Base-by-base conservation (phyloP, 2,888 invertebrate species). In the Balanococcus diminutus region DNA sequence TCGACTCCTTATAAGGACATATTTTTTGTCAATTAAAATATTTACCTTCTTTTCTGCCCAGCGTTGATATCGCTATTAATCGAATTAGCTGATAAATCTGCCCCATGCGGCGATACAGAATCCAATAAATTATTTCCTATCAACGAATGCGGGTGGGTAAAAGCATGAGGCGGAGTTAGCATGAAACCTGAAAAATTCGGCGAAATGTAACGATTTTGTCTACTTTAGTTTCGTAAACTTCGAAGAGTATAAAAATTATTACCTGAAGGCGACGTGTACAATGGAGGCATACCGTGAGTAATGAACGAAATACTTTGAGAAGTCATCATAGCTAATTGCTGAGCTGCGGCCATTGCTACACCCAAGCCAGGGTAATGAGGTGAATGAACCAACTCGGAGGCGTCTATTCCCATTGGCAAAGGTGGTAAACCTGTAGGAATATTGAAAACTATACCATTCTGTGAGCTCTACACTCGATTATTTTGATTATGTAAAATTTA, bases 241-340 rank as follows among this genome's bases (percentile, higher is more conserved):
- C 84, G 28, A 88, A 86, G n/a, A 87, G 87, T 86, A 88, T 88
- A 28, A 87, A 87, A 56, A 88, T 79, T 36, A 86, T 87, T 86
- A 88, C 89, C 89, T 39, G 89, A 88, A 4, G 89, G 89, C 5
- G 89, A 89, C 1, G 89, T 88, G 87, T 89, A 89, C 67, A 89
- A 90, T 11, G 90, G 90, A 85, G 91, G 91, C 90, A 91, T 91
- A 72, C 90, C 90, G 86, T 91, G 91, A 56, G 91, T 91, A 84
- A 91, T 89, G 88, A 91, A 91, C 4, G 91, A 90, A 25, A 91
- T 90, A 22, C 91, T 89, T 31, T 91, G 91, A 67, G 91, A 91
- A 86, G 91, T 91, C 90, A 91, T 91, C 87, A 91, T 88, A 1
- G 91, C 91, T 46, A 91, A 89, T 87, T 91, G 91, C 87, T 91